Percentiles rank a stretch among this genome's conserved stretches.
phyloP scores from a whole-genome alignment of 1,140 invertebrate species.

The Gryllus bimaculatus region DNA sequence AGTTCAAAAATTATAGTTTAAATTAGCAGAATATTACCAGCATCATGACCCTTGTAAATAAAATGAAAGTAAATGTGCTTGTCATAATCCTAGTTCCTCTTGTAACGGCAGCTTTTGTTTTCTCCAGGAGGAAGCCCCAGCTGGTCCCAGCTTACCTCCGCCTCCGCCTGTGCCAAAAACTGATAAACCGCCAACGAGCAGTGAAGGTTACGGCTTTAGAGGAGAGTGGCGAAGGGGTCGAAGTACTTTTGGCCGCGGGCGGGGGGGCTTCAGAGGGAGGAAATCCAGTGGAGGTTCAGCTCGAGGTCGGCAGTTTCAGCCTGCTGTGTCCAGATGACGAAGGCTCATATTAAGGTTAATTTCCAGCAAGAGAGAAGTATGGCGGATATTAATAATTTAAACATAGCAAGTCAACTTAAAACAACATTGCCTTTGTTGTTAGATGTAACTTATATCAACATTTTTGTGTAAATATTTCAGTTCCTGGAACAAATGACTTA shows the following conservation, averaged over 20 bases:
- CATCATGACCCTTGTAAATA: background rate
- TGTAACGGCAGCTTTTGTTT: background rate
- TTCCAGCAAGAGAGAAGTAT: background rate
- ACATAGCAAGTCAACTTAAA: background rate
- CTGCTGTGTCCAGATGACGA: slow-evolving; percentile 17
- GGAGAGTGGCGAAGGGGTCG: slow-evolving; percentile 12
- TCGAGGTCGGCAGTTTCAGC: background rate
- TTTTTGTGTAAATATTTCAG: background rate
- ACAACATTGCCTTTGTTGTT: background rate
- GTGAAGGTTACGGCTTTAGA: background rate
- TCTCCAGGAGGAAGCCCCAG: background rate
- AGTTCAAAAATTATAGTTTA: background rate
- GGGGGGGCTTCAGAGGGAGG: slow-evolving; percentile 9
- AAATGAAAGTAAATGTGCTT: background rate
- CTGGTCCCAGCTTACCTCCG: slow-evolving; percentile 13
- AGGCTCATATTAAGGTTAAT: slow-evolving; percentile 12
- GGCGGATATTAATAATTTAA: background rate
- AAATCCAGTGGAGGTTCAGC: slow-evolving; percentile 7
- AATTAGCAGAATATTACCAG: background rate
- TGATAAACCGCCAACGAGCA: background rate
- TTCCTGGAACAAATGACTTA: background rate
- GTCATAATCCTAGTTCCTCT: background rate
- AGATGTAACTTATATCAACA: background rate
- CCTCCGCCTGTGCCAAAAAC: background rate
- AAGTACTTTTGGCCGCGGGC: background rate